phyloP scores from a whole-genome alignment of 1,140 invertebrate species.

The Babylonia areolata region DNA sequence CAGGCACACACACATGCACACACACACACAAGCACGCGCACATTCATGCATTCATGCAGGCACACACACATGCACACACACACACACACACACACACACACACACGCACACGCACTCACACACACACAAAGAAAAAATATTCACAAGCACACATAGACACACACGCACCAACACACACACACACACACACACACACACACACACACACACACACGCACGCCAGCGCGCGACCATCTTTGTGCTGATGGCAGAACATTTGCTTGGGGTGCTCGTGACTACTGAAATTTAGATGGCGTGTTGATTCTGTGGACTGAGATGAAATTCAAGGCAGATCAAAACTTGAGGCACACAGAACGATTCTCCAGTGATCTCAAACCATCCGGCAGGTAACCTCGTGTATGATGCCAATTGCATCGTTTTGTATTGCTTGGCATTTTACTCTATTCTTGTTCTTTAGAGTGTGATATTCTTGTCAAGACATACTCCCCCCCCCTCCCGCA shows the following conservation, averaged over 20 bases:
- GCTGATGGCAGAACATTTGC: neutral
- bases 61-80: conserved; percentile 22
- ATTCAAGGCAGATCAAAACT: neutral
- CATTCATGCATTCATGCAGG: neutral
- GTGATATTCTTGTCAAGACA: no score
- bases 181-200: neutral
- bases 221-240: neutral
- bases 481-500: no score
- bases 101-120: neutral
- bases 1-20: neutral
- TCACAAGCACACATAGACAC: neutral
- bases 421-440: no score
- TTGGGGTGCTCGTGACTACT: neutral
- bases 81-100: neutral
- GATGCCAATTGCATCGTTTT: no score
- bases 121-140: no score
- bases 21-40: neutral
- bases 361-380: no score
- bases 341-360: neutral
- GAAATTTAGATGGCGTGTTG: neutral
- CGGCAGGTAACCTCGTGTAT: no score
- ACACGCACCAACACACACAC: neutral
- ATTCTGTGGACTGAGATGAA: neutral
- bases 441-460: no score
- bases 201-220: neutral